A percentile compares a stretch with the other conserved stretches of the same genome.
Evolutionary conservation across 2,888 invertebrate species (phyloP).

Genomic region (Caenorhabditis sp.): DNA sequence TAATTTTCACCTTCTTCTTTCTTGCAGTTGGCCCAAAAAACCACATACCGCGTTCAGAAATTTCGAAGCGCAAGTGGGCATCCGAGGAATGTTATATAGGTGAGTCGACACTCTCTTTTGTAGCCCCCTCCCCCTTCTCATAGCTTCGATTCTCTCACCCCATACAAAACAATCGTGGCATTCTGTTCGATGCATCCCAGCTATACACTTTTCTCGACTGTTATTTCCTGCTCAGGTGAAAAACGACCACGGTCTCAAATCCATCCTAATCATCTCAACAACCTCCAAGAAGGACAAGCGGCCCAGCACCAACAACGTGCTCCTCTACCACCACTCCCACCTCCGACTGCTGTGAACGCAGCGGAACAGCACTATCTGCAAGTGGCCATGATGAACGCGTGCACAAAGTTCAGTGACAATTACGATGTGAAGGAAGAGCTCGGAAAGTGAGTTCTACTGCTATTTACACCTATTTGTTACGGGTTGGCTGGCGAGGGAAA

Average conservation of each 20-base stretch:
- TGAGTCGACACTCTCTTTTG: slow-evolving; percentile 18
- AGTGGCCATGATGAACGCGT: slow-evolving; percentile 80
- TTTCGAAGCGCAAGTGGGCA: slow-evolving; percentile 62
- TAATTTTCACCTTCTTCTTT: not conserved
- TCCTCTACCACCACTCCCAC: slow-evolving; percentile 21
- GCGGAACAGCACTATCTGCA: slow-evolving; percentile 45
- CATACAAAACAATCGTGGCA: slow-evolving; percentile 2
- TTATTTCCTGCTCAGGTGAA: slow-evolving; percentile 41
- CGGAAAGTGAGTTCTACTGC: slow-evolving; percentile 89
- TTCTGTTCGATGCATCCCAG: slow-evolving; percentile 30
- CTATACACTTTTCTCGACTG: slow-evolving; percentile 21
- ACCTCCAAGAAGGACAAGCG: slow-evolving; percentile 29
- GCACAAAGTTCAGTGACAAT: slow-evolving; percentile 98
- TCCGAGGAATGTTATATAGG: slow-evolving; percentile 63
- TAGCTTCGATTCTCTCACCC: slow-evolving; percentile 1
- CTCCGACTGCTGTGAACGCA: slow-evolving; percentile 16
- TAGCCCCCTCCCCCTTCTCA: not conserved
- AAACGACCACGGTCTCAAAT: slow-evolving; percentile 53
- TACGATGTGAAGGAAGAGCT: slow-evolving; percentile 99
- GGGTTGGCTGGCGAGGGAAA: too few species aligned
- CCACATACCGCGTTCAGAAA: slow-evolving; percentile 56
- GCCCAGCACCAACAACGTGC: slow-evolving; percentile 13
- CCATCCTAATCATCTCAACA: slow-evolving; percentile 38
- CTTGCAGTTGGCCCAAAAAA: slow-evolving; percentile 48
- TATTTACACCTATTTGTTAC: too few species aligned